A percentile compares a stretch with the other conserved stretches of the same genome.
phyloP scores from a whole-genome alignment of 2,888 invertebrate species.

The Brassicogethes aeneus region DNA sequence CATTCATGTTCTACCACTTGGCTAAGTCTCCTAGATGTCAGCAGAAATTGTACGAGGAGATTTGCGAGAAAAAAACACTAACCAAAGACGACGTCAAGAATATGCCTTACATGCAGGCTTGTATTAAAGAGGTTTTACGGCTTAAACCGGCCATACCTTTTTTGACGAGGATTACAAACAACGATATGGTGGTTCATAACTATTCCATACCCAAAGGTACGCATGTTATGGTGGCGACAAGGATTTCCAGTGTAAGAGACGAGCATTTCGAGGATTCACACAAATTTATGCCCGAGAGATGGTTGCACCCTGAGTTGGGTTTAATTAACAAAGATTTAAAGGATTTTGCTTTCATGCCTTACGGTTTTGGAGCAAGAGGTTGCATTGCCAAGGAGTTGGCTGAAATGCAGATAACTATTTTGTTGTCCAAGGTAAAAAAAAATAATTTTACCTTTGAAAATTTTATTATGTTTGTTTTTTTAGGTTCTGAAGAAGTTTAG shows the following conservation, averaged over 20 bases:
- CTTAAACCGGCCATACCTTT: constrained; percentile 57
- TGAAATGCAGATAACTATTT: constrained; percentile 48
- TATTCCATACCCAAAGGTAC: constrained; percentile 50
- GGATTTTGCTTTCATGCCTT: constrained; percentile 53
- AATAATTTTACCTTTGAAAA: background rate
- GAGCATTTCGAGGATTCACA: constrained; percentile 56
- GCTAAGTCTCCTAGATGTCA: constrained; percentile 57
- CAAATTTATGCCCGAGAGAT: constrained; percentile 54
- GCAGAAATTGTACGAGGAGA: constrained; percentile 52
- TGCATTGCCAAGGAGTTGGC: constrained; percentile 55
- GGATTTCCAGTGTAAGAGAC: constrained; percentile 51
- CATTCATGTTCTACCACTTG: constrained; percentile 57
- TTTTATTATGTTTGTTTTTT: constrained; percentile 12
- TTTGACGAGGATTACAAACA: constrained; percentile 50
- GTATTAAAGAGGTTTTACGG: constrained; percentile 54
- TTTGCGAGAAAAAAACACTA: constrained; percentile 30
- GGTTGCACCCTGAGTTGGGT: constrained; percentile 42
- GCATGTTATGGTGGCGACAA: constrained; percentile 55
- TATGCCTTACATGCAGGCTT: constrained; percentile 52
- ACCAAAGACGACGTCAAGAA: constrained; percentile 24
- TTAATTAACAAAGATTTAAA: constrained; percentile 33
- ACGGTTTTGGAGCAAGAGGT: constrained; percentile 53
- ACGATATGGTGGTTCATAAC: constrained; percentile 51
- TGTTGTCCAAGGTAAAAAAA: constrained; percentile 46
- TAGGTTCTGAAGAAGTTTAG: constrained; percentile 53